phyloP scores from a whole-genome alignment of 2,888 invertebrate genomes.

The Junonia oenone region DNA sequence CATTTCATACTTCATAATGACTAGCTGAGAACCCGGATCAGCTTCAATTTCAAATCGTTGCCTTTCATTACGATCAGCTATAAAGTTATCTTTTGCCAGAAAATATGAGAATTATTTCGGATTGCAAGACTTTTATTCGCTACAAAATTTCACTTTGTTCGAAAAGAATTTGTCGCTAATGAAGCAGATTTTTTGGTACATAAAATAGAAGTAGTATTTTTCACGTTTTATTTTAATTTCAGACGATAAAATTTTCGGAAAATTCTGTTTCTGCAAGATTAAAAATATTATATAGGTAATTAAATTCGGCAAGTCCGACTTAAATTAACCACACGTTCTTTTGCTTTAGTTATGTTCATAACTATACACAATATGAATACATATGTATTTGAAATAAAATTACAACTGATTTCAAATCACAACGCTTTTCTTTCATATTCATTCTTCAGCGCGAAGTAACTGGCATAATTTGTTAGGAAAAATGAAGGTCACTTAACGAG shows the following conservation, averaged over 20 bases:
- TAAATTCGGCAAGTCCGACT: no score
- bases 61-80: slow-evolving; percentile 6
- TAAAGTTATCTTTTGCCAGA: neutral
- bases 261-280: no score
- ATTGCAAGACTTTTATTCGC: neutral
- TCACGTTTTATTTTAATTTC: no score
- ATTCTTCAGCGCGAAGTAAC: no score
- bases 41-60: slow-evolving; percentile 18
- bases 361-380: no score
- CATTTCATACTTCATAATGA: slow-evolving; percentile 21
- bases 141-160: neutral
- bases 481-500: neutral
- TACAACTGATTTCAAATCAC: no score
- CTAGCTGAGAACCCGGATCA: slow-evolving; percentile 10
- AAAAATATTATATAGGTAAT: no score
- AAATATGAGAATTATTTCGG: neutral
- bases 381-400: no score
- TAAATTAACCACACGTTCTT: no score
- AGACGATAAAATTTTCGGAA: no score
- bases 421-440: no score
- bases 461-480: neutral
- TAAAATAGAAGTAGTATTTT: neutral
- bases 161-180: neutral
- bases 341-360: no score
- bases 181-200: neutral